Evolutionary conservation across 2,888 invertebrate genomes (phyloP), one percentile per base, ranked within the genome.

Genomic region (Ophioninae sp.): DNA sequence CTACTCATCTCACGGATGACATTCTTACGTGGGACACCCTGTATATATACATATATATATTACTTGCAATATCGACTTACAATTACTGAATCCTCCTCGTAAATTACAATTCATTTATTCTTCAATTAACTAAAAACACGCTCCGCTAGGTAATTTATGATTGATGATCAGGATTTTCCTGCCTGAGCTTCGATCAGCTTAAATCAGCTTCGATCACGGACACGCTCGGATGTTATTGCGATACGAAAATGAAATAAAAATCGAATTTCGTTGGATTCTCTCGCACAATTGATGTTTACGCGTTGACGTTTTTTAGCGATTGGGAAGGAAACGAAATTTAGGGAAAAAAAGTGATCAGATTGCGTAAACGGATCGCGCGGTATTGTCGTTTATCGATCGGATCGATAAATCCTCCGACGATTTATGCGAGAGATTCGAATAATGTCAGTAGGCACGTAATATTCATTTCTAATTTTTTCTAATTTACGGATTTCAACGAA

Each of bases 41-140:
- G 13, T 61, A 61, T 61, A 61, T 61, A 61, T 61, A 61, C 13
- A 17, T 51, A 86, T 86, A 92, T 92, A 92, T 92, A 91, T 90
- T 91, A 90, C 89, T 90, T 89, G 87, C 88, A 90, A 91, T 92
- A 90, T 88, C 90, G 91, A 91, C 90, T 92, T 92, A 69, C 51
- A 92, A 22, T 44, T 73, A 67, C 84, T 81, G 72, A 75, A 59
- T 80, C 69, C 78, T 72, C 56, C 79, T 68, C 51, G 67, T 72
- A 84, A 80, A 81, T 84, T 84, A 84, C 84, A 81, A 84, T 84
- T 84, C 84, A 84, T 84, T 84, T 84, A 84, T 81, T 81, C 79
- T 37, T 79, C 81, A 81, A 76, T 84, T 76, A 79, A 84, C 79
- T 81, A 79, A 84, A 30, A 82, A 79, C 79, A 65, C 74, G 30